Evolutionary conservation across 2,113 vertebrate species (phyloP).

Genomic region (Ramphastos sulfuratus): DNA sequence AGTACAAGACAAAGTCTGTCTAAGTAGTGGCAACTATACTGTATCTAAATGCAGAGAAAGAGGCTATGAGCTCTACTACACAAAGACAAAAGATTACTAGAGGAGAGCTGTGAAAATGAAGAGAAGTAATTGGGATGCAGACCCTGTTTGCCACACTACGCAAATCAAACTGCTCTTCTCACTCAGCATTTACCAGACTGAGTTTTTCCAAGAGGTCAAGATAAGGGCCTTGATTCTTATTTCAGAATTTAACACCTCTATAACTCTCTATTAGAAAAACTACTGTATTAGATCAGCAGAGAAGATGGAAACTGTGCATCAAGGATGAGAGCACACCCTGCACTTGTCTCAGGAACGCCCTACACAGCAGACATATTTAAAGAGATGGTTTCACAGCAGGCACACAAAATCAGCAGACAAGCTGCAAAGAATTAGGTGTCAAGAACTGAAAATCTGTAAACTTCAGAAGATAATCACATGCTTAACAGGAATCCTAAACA

Average conservation of each 20-base stretch:
- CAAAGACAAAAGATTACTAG: background rate
- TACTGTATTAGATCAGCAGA: background rate
- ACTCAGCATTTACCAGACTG: background rate
- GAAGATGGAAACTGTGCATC: background rate
- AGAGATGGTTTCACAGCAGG: background rate
- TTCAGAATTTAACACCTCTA: background rate
- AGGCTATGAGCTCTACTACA: background rate
- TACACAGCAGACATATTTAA: background rate
- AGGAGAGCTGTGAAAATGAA: background rate
- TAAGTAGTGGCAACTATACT: background rate
- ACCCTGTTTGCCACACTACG: background rate
- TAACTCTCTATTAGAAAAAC: background rate
- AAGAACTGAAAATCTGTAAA: constrained; percentile 3
- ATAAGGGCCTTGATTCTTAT: background rate
- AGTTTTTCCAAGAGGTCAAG: background rate
- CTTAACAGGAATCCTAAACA: background rate
- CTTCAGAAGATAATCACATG: background rate
- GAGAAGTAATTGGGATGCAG: background rate
- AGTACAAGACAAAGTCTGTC: background rate
- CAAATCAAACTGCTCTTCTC: background rate
- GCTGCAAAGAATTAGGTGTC: constrained; percentile 7
- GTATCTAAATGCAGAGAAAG: background rate
- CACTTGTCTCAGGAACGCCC: background rate
- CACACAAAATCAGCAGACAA: background rate
- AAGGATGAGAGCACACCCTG: background rate